These are phyloP conservation scores for Drosophila lutescens DNA, from an alignment of 2,888 invertebrate genomes.

Conservation along the genomic window DNA sequence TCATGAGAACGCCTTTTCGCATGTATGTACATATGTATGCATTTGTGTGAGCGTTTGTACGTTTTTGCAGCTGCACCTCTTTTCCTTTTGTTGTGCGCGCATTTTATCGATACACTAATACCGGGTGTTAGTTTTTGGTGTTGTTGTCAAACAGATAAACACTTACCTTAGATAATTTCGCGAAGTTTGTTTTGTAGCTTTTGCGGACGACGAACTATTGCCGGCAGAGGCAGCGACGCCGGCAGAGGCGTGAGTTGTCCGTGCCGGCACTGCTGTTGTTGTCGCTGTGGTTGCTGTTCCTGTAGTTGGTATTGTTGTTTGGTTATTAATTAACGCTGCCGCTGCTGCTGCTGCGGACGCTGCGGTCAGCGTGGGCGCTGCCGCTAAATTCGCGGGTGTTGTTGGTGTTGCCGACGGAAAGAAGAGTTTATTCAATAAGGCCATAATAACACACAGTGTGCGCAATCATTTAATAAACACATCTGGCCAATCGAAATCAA, in stretches of 20 bases:
- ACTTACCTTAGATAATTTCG: conserved; percentile 84
- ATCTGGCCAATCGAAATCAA: conserved; percentile 60
- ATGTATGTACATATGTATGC: conserved; percentile 9
- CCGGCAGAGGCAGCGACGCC: conserved; percentile 37
- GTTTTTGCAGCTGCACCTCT: conserved; percentile 43
- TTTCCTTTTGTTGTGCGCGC: conserved; percentile 42
- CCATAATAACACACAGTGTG: conserved; percentile 85
- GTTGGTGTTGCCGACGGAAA: conserved; percentile 86
- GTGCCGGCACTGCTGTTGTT: conserved; percentile 65
- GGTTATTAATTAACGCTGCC: conserved; percentile 39
- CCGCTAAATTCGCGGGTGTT: conserved; percentile 73
- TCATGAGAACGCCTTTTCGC: conserved; percentile 59
- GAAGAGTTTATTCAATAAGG: conserved; percentile 90
- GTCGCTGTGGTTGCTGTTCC: conserved; percentile 44
- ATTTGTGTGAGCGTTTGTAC: conserved; percentile 7
- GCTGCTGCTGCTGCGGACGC: conserved; percentile 45
- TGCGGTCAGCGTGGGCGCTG: conserved; percentile 53
- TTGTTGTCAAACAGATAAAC: conserved; percentile 43
- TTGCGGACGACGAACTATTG: conserved; percentile 75
- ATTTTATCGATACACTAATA: conserved; percentile 52
- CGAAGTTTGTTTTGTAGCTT: conserved; percentile 76
- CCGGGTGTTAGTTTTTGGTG: conserved; percentile 54
- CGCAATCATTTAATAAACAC: conserved; percentile 76
- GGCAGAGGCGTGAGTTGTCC: conserved; percentile 53
- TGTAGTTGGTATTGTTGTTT: conserved; percentile 48